Conservation (phyloP, 2,888 invertebrate genomes). For the Ernsta delagoae region DNA sequence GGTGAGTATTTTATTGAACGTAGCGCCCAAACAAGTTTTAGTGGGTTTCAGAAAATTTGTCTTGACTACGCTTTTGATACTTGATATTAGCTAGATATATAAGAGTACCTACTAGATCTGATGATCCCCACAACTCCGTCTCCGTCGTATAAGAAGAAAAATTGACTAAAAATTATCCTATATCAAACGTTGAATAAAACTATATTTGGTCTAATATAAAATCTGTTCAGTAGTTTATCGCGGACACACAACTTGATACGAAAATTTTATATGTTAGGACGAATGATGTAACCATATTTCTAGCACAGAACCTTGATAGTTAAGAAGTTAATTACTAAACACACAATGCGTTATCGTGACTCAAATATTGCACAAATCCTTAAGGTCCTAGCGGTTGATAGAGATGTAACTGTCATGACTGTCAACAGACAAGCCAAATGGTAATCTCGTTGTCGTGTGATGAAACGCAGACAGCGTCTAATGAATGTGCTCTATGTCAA, state of each 20-base stretch:
- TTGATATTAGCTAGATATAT: background rate
- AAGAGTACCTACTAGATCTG: too few relatives aligned
- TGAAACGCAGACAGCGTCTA: constrained; percentile 51
- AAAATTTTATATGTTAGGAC: too few relatives aligned
- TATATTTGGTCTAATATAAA: too few relatives aligned
- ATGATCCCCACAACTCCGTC: too few relatives aligned
- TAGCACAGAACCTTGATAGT: constrained; percentile 6
- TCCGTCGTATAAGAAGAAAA: too few relatives aligned
- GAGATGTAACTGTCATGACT: constrained; percentile 40
- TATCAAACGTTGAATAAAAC: too few relatives aligned
- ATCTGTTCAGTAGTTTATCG: too few relatives aligned
- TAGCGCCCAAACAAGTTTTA: background rate
- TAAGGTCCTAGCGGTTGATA: constrained; percentile 33
- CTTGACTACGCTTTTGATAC: background rate
- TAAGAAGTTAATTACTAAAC: background rate
- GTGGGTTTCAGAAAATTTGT: background rate
- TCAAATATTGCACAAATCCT: constrained; percentile 11
- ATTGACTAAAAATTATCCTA: too few relatives aligned
- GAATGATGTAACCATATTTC: background rate
- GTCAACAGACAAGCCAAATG: constrained; percentile 8
- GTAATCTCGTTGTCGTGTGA: constrained; percentile 48
- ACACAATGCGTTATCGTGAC: background rate
- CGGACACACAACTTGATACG: too few relatives aligned
- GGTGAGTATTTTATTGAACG: constrained; percentile 4
- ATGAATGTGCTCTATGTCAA: constrained; percentile 51